A percentile compares a stretch with the other conserved stretches of the same genome.
phyloP scores from a whole-genome alignment of 2,797 vertebrate genomes.

The Danio aesculapii region DNA sequence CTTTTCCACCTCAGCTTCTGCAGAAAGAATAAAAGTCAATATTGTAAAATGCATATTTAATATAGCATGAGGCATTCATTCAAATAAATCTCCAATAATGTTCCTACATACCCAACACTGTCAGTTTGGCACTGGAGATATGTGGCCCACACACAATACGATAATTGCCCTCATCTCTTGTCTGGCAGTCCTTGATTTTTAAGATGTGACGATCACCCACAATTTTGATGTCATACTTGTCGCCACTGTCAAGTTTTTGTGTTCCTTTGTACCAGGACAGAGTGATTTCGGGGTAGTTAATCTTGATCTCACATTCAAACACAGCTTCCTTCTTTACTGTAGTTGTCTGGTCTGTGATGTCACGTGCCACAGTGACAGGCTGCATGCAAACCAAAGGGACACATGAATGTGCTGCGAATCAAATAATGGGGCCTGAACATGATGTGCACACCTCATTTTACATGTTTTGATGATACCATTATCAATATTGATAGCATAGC shows the following conservation, averaged over 20 bases:
- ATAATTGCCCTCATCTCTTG: constrained; percentile 93
- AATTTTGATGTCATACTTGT: constrained; percentile 92
- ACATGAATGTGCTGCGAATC: background rate
- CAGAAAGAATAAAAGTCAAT: constrained; percentile 60
- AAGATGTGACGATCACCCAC: constrained; percentile 88
- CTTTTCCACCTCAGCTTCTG: constrained; percentile 91
- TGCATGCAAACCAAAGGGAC: constrained; percentile 68
- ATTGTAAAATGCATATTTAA: constrained; percentile 10
- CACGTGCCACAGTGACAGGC: constrained; percentile 92
- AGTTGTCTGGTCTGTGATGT: constrained; percentile 90
- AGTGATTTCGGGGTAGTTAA: constrained; percentile 99
- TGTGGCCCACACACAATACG: constrained; percentile 97
- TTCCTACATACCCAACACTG: constrained; percentile 87
- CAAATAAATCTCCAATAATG: background rate
- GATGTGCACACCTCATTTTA: no score
- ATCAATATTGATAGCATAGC: no score
- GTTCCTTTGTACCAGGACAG: constrained; percentile 99
- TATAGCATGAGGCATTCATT: background rate
- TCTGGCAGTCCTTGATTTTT: constrained; percentile 87
- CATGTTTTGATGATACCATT: no score
- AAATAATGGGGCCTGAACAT: background rate
- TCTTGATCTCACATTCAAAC: constrained; percentile 96
- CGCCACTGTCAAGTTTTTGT: constrained; percentile 88
- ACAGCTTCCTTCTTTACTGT: constrained; percentile 85
- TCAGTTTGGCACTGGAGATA: constrained; percentile 94